These are phyloP conservation scores for Seriola aureovittata DNA, from an alignment of 2,113 vertebrate genomes.

Conservation along the genomic window DNA sequence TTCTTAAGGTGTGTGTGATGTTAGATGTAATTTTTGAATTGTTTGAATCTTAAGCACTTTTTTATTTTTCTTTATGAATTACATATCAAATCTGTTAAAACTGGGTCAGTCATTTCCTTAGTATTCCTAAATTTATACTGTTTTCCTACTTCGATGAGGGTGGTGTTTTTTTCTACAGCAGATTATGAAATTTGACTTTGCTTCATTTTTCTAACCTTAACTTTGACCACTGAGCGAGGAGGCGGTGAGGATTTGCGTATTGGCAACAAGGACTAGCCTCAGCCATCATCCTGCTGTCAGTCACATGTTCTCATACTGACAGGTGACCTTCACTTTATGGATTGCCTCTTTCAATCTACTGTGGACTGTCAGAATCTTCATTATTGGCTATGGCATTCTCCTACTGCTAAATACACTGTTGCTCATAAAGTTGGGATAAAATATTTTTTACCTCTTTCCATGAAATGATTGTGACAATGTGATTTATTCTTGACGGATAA, in stretches of 20 bases:
- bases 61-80: not conserved
- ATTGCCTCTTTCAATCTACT: not conserved
- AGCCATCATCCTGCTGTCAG: not conserved
- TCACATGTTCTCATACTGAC: slow-evolving; percentile 19
- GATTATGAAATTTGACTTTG: not conserved
- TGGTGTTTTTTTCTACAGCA: not conserved
- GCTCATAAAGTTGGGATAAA: too few species aligned
- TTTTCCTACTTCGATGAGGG: not conserved
- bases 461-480: too few species aligned
- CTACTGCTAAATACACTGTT: not conserved
- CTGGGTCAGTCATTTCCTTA: not conserved
- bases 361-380: not conserved
- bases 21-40: too few species aligned
- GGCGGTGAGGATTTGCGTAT: not conserved
- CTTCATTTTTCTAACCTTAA: not conserved
- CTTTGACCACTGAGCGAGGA: not conserved
- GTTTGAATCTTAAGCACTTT: too few species aligned
- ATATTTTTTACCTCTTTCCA: too few species aligned
- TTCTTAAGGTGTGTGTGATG: too few species aligned
- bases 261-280: not conserved
- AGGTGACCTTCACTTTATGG: slow-evolving; percentile 1
- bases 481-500: too few species aligned
- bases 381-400: too few species aligned
- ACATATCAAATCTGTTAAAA: not conserved
- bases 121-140: not conserved